Conservation (phyloP, 1,140 invertebrate species). For the Plectrocnemia conspersa region DNA sequence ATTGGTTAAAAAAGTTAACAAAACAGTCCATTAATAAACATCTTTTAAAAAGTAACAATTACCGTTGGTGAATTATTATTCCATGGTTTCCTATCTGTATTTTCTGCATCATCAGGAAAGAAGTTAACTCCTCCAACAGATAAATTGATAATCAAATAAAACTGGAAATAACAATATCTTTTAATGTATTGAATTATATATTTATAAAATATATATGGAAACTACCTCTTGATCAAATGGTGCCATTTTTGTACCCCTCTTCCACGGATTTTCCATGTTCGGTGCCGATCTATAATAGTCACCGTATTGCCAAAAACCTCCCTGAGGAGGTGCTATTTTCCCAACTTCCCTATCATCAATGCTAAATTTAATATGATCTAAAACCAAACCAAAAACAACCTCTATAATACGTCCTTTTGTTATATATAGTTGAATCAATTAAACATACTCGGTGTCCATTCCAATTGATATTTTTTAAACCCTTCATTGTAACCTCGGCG, state of each 20-base stretch:
- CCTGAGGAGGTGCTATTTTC: conserved; percentile 38
- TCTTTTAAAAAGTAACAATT: conserved; percentile 27
- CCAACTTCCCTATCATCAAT: conserved; percentile 46
- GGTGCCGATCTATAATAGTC: conserved; percentile 39
- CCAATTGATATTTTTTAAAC: conserved; percentile 51
- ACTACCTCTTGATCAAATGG: conserved; percentile 52
- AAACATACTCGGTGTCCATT: conserved; percentile 49
- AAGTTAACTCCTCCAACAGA: conserved; percentile 59
- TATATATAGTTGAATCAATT: neutral
- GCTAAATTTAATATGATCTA: conserved; percentile 47
- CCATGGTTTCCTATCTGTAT: conserved; percentile 57
- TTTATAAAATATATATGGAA: neutral
- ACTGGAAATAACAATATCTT: conserved; percentile 47
- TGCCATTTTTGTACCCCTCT: conserved; percentile 45
- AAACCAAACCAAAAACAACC: neutral
- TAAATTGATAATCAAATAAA: conserved; percentile 62
- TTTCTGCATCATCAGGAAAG: conserved; percentile 52
- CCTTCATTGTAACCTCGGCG: conserved; percentile 45
- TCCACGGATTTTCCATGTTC: conserved; percentile 45
- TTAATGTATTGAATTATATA: neutral
- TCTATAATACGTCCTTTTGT: neutral
- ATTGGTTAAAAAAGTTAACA: neutral
- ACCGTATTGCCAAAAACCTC: conserved; percentile 47
- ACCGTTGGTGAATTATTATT: conserved; percentile 50
- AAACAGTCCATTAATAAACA: neutral